Conservation (phyloP, 2,113 vertebrate species). For the Strigops habroptila region DNA sequence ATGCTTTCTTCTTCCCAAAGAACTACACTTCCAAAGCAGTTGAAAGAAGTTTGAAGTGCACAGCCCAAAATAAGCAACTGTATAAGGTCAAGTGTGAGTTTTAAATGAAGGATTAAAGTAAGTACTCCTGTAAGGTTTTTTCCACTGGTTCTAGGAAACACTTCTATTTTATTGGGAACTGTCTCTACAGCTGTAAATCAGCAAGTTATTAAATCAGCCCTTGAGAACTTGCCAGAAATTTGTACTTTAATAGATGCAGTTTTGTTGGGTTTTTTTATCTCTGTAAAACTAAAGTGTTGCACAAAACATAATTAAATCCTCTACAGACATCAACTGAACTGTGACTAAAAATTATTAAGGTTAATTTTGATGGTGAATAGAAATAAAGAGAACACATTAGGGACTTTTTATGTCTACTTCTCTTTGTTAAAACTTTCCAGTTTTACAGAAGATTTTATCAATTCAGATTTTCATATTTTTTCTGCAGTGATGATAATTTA, state of each 20-base stretch:
- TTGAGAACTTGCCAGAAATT: neutral
- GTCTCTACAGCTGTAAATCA: slow-evolving; percentile 15
- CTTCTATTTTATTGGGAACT: slow-evolving; percentile 19
- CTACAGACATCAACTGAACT: neutral
- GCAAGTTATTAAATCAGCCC: neutral
- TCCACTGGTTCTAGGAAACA: neutral
- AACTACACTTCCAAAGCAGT: neutral
- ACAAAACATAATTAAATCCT: neutral
- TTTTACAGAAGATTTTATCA: neutral
- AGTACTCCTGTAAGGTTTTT: neutral
- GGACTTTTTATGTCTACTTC: neutral
- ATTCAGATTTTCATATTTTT: neutral
- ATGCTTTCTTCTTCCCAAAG: neutral
- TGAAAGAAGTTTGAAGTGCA: neutral
- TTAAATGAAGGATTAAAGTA: neutral
- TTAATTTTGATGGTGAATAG: neutral
- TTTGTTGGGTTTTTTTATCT: neutral
- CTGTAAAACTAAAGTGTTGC: neutral
- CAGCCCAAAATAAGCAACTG: neutral
- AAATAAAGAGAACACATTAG: neutral
- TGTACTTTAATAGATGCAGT: neutral
- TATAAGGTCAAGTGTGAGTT: neutral
- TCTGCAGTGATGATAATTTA: neutral
- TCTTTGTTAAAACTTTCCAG: neutral
- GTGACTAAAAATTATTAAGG: slow-evolving; percentile 6